A percentile compares a stretch with the other conserved stretches of the same genome.
These are phyloP conservation scores for Seira ritae DNA, from an alignment of 2,888 invertebrate species.

Conservation along the genomic window DNA sequence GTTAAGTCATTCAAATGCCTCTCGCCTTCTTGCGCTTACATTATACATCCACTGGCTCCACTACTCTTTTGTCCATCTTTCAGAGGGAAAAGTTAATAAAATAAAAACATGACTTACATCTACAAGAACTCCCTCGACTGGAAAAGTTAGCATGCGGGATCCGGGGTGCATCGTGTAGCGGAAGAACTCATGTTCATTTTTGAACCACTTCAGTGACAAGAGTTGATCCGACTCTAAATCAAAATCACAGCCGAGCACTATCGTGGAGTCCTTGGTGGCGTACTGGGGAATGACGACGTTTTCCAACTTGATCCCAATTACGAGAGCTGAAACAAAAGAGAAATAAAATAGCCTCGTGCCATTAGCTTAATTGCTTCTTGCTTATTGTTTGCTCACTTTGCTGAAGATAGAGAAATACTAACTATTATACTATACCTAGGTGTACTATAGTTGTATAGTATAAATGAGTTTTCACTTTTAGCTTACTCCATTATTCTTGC, in stretches of 20 bases:
- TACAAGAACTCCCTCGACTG: slow-evolving; percentile 69
- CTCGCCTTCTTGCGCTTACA: too few relatives aligned
- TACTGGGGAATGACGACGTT: slow-evolving; percentile 61
- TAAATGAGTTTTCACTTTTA: too few relatives aligned
- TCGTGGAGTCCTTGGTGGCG: slow-evolving; percentile 66
- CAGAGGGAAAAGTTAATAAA: too few relatives aligned
- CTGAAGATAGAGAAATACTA: too few relatives aligned
- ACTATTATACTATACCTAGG: too few relatives aligned
- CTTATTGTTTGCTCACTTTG: too few relatives aligned
- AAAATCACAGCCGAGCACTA: slow-evolving; percentile 67
- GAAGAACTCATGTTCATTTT: slow-evolving; percentile 70
- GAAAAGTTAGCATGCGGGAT: slow-evolving; percentile 55
- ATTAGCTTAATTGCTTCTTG: neutral
- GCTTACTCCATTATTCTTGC: too few relatives aligned
- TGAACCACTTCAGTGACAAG: slow-evolving; percentile 71
- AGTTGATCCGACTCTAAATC: slow-evolving; percentile 68
- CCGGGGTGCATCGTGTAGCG: slow-evolving; percentile 57
- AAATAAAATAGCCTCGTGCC: neutral
- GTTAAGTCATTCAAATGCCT: too few relatives aligned
- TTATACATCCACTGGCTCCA: too few relatives aligned
- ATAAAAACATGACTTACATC: slow-evolving; percentile 72
- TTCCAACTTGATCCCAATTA: slow-evolving; percentile 66
- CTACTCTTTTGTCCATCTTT: too few relatives aligned
- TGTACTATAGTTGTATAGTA: too few relatives aligned
- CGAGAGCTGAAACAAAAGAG: slow-evolving; percentile 47